Conservation (phyloP, 2,888 invertebrate genomes). For the Lasius platythorax region DNA sequence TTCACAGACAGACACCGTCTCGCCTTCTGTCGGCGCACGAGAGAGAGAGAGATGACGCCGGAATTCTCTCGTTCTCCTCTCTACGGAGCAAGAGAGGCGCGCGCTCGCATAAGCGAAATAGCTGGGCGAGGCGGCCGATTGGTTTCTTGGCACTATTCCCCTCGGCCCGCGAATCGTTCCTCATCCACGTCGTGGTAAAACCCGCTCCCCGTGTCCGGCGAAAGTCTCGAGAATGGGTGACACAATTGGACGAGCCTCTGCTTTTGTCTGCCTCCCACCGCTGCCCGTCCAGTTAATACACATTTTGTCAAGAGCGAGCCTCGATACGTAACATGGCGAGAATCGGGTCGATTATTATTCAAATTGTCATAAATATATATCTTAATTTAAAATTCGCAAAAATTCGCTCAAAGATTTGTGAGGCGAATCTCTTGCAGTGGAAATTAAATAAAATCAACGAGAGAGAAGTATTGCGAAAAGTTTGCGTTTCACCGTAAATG, state of each 20-base stretch:
- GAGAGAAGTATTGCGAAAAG: not conserved
- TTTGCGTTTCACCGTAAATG: not conserved
- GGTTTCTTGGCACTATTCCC: constrained; percentile 75
- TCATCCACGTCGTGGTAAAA: constrained; percentile 65
- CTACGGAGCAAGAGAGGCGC: constrained; percentile 43
- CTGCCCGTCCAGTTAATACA: not conserved
- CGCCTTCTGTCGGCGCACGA: constrained; percentile 78
- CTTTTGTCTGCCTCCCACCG: constrained; percentile 29
- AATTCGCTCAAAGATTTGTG: not conserved
- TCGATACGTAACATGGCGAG: not conserved
- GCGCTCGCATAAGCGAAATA: constrained; percentile 80
- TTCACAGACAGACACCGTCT: constrained; percentile 70
- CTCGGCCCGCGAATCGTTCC: constrained; percentile 54
- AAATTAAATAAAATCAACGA: not conserved
- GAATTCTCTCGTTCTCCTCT: constrained; percentile 63
- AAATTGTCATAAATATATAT: not conserved
- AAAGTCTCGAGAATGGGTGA: constrained; percentile 62
- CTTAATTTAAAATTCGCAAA: not conserved
- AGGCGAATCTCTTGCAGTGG: not conserved
- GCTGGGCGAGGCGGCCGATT: constrained; percentile 65
- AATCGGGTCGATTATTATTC: not conserved
- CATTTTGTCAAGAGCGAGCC: not conserved
- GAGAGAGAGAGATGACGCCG: constrained; percentile 62
- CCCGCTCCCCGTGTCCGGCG: constrained; percentile 61
- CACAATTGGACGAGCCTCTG: constrained; percentile 63